A percentile compares a stretch with the other conserved stretches of the same genome.
Conservation (phyloP, 2,113 vertebrate species). For the Dipodomys spectabilis region DNA sequence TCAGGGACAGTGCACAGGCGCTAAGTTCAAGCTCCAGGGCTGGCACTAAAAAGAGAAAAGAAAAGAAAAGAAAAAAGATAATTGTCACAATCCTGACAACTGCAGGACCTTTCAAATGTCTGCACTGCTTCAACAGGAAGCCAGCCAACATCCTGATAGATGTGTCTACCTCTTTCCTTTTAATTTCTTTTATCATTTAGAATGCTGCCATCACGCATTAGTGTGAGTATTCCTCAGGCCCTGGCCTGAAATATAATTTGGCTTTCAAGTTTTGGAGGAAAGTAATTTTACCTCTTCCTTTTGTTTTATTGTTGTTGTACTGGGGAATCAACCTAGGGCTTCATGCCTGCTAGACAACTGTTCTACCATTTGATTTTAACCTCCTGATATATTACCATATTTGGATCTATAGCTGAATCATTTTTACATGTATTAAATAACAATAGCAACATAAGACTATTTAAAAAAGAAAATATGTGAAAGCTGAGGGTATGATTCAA, state of each 20-base stretch:
- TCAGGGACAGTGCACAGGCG: too few species aligned
- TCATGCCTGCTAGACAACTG: not conserved
- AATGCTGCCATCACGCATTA: slow-evolving; percentile 11
- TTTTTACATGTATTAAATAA: slow-evolving; percentile 30
- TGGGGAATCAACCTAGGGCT: not conserved
- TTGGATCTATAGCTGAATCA: not conserved
- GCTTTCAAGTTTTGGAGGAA: not conserved
- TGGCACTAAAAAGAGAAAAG: too few species aligned
- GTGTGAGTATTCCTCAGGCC: slow-evolving; percentile 24
- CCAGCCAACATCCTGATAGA: slow-evolving; percentile 25
- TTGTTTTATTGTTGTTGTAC: not conserved
- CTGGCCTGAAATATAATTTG: too few species aligned
- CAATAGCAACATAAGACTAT: not conserved
- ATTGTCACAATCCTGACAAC: not conserved
- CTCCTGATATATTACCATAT: not conserved
- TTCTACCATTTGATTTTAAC: too few species aligned
- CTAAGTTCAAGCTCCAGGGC: too few species aligned
- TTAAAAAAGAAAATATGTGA: not conserved
- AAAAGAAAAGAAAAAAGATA: slow-evolving; percentile 33
- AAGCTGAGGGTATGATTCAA: too few species aligned
- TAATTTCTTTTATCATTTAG: slow-evolving; percentile 44
- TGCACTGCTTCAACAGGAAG: slow-evolving; percentile 39
- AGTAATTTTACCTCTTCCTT: slow-evolving; percentile 16
- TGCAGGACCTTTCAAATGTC: slow-evolving; percentile 29
- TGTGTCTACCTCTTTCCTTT: not conserved